Evolutionary conservation across 2,888 invertebrate species (phyloP).

Genomic region (Drosophila sordidapex): DNA sequence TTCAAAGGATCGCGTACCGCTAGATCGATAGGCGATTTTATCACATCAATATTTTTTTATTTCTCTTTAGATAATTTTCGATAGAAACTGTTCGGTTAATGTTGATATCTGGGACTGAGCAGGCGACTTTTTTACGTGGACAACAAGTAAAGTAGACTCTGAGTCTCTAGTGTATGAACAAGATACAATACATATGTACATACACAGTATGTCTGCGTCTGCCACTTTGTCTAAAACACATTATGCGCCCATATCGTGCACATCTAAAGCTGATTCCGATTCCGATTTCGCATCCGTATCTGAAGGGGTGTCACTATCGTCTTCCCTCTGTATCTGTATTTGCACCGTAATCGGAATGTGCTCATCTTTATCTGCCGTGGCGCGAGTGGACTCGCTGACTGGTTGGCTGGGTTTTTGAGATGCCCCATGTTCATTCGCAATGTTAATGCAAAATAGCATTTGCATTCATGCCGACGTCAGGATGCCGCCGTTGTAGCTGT

Average conservation of each 20-base stretch:
- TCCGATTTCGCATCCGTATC: conserved; percentile 15
- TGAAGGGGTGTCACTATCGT: conserved; percentile 46
- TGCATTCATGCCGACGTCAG: conserved; percentile 65
- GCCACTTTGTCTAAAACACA: conserved; percentile 64
- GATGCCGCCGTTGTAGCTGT: conserved; percentile 15
- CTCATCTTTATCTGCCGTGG: conserved; percentile 48
- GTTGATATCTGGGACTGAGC: neutral
- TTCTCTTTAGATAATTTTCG: neutral
- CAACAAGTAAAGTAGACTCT: neutral
- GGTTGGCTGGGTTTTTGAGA: conserved; percentile 11
- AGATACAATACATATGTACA: neutral
- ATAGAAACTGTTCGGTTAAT: neutral
- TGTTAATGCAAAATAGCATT: conserved; percentile 73
- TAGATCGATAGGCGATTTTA: neutral
- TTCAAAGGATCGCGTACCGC: neutral
- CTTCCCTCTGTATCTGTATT: conserved; percentile 39
- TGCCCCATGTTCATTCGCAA: conserved; percentile 52
- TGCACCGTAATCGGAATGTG: conserved; percentile 60
- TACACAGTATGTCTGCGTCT: conserved; percentile 31
- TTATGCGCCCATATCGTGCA: conserved; percentile 37
- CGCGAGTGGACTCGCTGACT: conserved; percentile 17
- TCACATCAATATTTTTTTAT: neutral
- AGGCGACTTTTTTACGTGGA: neutral
- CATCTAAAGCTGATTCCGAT: conserved; percentile 43
- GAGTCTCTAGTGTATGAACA: neutral